Evolutionary conservation across 1,140 invertebrate species (phyloP), one percentile per base, ranked within the genome.

Genomic region (Lasioglossum baleicum): DNA sequence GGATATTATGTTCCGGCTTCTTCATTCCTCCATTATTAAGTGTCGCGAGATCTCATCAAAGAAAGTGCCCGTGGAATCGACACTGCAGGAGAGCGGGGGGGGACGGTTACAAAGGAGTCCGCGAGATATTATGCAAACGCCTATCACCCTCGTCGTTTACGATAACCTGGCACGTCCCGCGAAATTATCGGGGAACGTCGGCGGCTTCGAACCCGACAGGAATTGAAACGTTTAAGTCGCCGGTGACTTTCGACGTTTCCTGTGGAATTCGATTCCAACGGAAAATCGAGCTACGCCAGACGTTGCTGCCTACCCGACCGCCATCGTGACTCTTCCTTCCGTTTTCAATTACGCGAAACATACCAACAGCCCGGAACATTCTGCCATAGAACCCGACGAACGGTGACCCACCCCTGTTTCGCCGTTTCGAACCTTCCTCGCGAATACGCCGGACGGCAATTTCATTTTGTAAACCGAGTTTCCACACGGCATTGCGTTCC

Each of bases 201-300:
- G 13, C 51, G 42, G 65, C 17, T 15, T 66, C n/a, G 17, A 11
- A 13, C 11, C 5, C 51, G 44, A 8, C 3, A 22, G 48, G 31
- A 79, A 73, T 64, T 66, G 76, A 42, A 79, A 31, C 68, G 8
- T 63, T 73, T 73, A 22, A 66, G 40, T 48, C 69, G n/a, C 31
- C 35, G 70, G 40, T 42, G 35, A n/a, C 65, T 20, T 35, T 20
- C 56, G 44, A 35, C 58, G n/a, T 22, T 77, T 71, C 22, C 58
- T 15, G 11, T 3, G 42, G 40, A 67, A 48, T 67, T 67, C 44
- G 8, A 7, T 66, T 10, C 31, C 31, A 15, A 77, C 15, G 42
- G 42, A 2, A 77, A 63, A 63, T 77, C 67, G 67, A 63, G 51
- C 48, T 20, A n/a, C 13, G 48, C 11, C 20, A n/a, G 56, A 60